Conservation (phyloP, 1,140 invertebrate species). For the Macrocentrus cingulum region DNA sequence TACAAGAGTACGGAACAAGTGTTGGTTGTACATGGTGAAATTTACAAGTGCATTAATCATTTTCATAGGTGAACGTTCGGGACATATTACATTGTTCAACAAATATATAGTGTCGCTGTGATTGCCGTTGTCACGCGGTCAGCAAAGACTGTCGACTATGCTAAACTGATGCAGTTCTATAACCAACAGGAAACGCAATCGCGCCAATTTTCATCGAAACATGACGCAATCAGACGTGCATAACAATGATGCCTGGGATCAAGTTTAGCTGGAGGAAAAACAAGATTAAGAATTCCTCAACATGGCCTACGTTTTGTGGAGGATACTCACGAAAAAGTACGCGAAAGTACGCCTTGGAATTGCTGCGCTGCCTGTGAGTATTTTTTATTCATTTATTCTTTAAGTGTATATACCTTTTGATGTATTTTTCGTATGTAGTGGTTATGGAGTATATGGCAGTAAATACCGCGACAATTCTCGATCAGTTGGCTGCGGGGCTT, state of each 20-base stretch:
- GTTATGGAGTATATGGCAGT: not conserved
- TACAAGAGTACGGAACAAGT: too few relatives aligned
- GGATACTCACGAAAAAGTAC: conserved; percentile 59
- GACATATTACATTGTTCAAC: too few relatives aligned
- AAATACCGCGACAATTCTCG: conserved; percentile 14
- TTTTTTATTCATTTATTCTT: conserved; percentile 22
- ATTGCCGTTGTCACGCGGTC: too few relatives aligned
- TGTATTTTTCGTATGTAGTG: not conserved
- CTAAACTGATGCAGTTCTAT: too few relatives aligned
- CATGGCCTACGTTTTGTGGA: conserved; percentile 60
- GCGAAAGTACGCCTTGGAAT: conserved; percentile 57
- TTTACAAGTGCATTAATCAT: too few relatives aligned
- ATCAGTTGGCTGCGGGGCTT: not conserved
- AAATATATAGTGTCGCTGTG: not conserved
- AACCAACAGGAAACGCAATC: not conserved
- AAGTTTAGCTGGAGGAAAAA: not conserved
- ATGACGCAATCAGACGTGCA: conserved; percentile 20
- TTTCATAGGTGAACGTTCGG: too few relatives aligned
- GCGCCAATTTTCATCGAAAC: conserved; percentile 12
- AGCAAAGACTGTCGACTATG: too few relatives aligned
- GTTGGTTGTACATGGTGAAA: too few relatives aligned
- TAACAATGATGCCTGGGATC: conserved; percentile 5
- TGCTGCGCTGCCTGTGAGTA: conserved; percentile 54
- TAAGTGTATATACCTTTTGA: not conserved
- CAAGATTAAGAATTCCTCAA: conserved; percentile 19